These are phyloP conservation scores for Odontamblyopus lacepedii DNA, from an alignment of 2,797 vertebrate species.

Conservation along the genomic window DNA sequence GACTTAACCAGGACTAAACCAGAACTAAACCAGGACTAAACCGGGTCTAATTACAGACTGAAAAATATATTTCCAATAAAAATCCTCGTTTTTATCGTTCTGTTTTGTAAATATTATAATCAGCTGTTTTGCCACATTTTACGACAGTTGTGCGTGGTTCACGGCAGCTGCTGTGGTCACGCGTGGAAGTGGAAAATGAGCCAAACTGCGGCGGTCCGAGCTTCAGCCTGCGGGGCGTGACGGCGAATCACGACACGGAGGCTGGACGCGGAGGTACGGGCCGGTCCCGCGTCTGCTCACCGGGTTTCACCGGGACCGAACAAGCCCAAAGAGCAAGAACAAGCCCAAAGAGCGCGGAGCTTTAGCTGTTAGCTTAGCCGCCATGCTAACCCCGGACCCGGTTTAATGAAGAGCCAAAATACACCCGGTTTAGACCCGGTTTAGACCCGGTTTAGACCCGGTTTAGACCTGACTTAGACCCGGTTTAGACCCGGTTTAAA, in stretches of 20 bases:
- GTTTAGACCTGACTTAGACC: background rate
- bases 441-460: background rate
- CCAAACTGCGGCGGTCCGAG: background rate
- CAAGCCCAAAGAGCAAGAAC: no score
- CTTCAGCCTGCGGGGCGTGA: background rate
- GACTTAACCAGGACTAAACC: no score
- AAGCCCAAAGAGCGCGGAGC: no score
- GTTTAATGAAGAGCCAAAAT: no score
- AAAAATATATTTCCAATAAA: no score
- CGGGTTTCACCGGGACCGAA: background rate
- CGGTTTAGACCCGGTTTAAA: background rate
- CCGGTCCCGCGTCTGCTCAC: background rate
- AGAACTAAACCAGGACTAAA: no score
- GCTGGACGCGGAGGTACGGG: background rate
- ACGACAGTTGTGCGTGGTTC: background rate
- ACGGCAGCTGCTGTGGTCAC: background rate
- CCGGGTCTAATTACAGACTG: no score
- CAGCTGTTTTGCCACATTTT: no score
- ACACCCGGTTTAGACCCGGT: background rate
- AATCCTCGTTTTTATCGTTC: no score
- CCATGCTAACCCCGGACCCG: background rate
- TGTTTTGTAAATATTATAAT: no score
- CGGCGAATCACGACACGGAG: no score
- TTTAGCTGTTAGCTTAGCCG: slow-evolving; percentile 1
- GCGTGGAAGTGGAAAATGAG: background rate